phyloP scores from a whole-genome alignment of 2,797 vertebrate species.

The Alectoris magna region DNA sequence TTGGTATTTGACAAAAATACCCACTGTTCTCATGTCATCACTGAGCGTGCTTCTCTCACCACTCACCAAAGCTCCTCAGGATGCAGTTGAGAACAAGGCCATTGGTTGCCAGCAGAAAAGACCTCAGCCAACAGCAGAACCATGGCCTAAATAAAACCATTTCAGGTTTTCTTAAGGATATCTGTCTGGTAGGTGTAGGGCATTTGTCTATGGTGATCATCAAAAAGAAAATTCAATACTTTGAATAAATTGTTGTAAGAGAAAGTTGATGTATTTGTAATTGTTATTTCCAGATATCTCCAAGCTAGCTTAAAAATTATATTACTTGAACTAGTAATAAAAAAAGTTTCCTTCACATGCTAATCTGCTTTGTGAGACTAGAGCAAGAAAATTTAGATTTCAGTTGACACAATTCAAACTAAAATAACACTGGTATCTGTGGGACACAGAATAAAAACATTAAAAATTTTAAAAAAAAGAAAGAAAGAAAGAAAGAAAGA shows the following conservation, averaged over 20 bases:
- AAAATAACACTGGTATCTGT: background rate
- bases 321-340: background rate
- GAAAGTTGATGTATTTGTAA: background rate
- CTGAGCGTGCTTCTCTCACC: rapidly evolving
- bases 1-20: background rate
- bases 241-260: background rate
- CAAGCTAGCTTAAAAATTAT: background rate
- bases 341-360: background rate
- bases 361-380: background rate
- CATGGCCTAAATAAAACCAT: background rate
- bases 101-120: background rate
- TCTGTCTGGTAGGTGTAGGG: background rate
- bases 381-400: background rate
- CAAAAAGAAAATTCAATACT: background rate
- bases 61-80: background rate
- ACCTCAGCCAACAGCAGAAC: background rate
- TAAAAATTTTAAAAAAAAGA: too few species aligned
- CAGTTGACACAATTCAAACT: background rate
- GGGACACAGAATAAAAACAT: background rate
- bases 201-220: background rate
- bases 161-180: background rate
- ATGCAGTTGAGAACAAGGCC: background rate
- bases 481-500: too few species aligned
- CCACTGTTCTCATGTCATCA: background rate
- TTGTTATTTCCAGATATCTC: background rate